These are phyloP conservation scores for Vanessa atalanta DNA, from an alignment of 1,140 invertebrate genomes.

Conservation along the genomic window DNA sequence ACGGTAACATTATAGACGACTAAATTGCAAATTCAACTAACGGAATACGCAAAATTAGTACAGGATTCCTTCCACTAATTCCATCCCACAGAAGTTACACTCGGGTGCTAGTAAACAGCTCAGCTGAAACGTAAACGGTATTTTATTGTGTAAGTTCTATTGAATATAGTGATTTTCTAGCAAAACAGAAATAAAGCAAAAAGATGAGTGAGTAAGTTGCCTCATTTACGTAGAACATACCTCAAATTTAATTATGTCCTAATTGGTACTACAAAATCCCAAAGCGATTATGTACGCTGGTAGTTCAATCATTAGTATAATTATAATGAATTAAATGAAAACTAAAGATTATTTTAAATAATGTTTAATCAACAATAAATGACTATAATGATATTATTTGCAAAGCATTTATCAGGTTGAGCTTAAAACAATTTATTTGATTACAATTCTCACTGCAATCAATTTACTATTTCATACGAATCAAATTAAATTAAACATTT, in stretches of 20 bases:
- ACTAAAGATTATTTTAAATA: too few relatives aligned
- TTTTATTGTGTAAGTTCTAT: slow-evolving; percentile 20
- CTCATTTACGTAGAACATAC: neutral
- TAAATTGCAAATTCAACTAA: neutral
- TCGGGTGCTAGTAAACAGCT: slow-evolving; percentile 19
- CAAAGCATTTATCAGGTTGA: too few relatives aligned
- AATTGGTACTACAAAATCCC: too few relatives aligned
- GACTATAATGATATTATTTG: too few relatives aligned
- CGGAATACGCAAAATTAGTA: slow-evolving; percentile 8
- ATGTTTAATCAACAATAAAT: too few relatives aligned
- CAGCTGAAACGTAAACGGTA: slow-evolving; percentile 21
- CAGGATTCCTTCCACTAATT: slow-evolving; percentile 8
- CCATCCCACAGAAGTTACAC: slow-evolving; percentile 5
- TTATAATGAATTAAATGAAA: too few relatives aligned
- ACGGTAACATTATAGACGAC: slow-evolving; percentile 10
- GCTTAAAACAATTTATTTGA: too few relatives aligned
- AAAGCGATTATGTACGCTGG: too few relatives aligned
- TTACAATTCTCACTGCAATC: too few relatives aligned
- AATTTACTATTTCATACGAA: too few relatives aligned
- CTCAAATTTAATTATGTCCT: neutral
- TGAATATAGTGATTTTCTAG: slow-evolving; percentile 1
- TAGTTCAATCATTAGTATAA: too few relatives aligned
- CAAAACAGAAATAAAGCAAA: neutral
- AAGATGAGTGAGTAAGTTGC: neutral
- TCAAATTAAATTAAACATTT: too few relatives aligned